A percentile compares a stretch with the other conserved stretches of the same genome.
phyloP scores from a whole-genome alignment of 1,140 invertebrate genomes.

The Trissolcus basalis region DNA sequence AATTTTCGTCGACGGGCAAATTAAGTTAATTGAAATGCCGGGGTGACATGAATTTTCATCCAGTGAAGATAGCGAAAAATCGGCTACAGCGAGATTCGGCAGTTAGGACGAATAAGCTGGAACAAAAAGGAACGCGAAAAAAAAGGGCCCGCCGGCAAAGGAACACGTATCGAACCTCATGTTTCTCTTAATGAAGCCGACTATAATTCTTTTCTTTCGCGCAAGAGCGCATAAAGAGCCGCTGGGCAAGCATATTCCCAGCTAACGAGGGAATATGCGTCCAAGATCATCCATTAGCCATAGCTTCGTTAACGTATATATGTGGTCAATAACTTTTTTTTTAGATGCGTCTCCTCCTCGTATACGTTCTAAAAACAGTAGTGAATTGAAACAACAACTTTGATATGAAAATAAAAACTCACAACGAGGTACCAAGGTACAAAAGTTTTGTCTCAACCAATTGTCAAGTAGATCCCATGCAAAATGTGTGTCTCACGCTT shows the following conservation, averaged over 20 bases:
- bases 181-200: slow-evolving; percentile 56
- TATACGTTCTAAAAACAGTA: too few species aligned
- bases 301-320: slow-evolving; percentile 47
- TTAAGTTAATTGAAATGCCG: slow-evolving; percentile 34
- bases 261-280: slow-evolving; percentile 57
- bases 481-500: too few species aligned
- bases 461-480: too few species aligned
- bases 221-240: slow-evolving; percentile 48
- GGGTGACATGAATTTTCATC: slow-evolving; percentile 13
- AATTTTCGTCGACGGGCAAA: slow-evolving; percentile 14
- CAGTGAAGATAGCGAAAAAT: slow-evolving; percentile 1
- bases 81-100: neutral
- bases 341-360: too few species aligned
- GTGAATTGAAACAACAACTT: too few species aligned
- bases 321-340: slow-evolving; percentile 53
- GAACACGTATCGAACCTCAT: slow-evolving; percentile 49
- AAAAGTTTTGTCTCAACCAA: too few species aligned
- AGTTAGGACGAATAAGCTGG: too few species aligned
- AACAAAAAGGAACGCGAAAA: slow-evolving; percentile 17
- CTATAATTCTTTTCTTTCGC: slow-evolving; percentile 54
- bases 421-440: too few species aligned
- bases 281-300: slow-evolving; percentile 53
- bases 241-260: slow-evolving; percentile 50
- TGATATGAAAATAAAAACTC: too few species aligned
- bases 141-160: slow-evolving; percentile 29